These are phyloP conservation scores for Akabosia matsudoensis DNA, from an alignment of 1,140 invertebrate species.

Conservation along the genomic window DNA sequence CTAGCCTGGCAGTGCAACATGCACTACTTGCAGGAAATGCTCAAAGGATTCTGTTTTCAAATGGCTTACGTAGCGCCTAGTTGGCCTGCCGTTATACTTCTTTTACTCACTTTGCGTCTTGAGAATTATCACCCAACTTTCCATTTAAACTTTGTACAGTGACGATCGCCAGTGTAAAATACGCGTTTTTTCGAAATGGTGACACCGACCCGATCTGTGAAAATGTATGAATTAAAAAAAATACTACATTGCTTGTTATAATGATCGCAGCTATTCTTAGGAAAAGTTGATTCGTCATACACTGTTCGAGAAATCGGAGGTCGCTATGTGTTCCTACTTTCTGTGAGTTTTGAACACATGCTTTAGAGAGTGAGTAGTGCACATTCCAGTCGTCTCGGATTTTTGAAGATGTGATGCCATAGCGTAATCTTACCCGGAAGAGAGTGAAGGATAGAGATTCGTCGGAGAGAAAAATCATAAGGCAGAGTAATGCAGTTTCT, in stretches of 20 bases:
- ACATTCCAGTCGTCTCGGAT: neutral
- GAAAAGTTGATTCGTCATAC: neutral
- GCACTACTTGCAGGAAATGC: conserved; percentile 1
- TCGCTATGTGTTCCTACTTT: neutral
- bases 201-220: too few relatives aligned
- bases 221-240: neutral
- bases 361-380: neutral
- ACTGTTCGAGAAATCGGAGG: too few relatives aligned
- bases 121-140: neutral
- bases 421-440: too few relatives aligned
- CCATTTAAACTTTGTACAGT: too few relatives aligned
- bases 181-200: too few relatives aligned
- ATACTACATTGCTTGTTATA: neutral
- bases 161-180: too few relatives aligned
- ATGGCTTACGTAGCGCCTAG: neutral
- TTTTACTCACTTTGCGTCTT: neutral
- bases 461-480: neutral
- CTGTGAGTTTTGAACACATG: neutral
- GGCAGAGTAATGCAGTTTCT: neutral
- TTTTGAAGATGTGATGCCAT: neutral
- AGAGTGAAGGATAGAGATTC: neutral
- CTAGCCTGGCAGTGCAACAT: neutral
- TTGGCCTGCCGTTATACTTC: neutral
- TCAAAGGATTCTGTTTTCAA: neutral
- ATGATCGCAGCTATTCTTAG: neutral